Base-by-base conservation (phyloP, 2,888 invertebrate genomes). In the Orchestes rusci region DNA sequence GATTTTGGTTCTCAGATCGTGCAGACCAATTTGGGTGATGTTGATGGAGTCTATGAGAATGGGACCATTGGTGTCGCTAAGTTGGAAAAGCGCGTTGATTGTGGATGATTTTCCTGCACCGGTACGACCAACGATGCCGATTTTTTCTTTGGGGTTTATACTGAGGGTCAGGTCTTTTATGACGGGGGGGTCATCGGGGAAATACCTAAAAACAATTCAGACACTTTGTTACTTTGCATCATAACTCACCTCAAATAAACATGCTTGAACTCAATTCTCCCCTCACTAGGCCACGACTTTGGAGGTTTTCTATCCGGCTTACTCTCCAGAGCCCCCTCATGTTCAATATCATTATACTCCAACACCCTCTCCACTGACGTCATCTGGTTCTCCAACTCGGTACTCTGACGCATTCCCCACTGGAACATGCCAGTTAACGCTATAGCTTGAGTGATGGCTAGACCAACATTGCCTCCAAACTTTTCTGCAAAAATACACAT, bases 281-380 rank as follows among this genome's bases (percentile, higher is more conserved):
- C 89, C 12, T 76, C 64, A 33, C 75, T 71, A 0, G 89, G 89
- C 89, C 89, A 90, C 0, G 74, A 71, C 3, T 73, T 69, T 15
- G 77, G 83, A 0, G 88, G 85, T 59, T 80, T 80, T 59, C 79
- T 80, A 13, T 74, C 74, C 1, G 74, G 74, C 10, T 69, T 63
- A 2, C 82, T 80, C 49, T 82, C 79, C 20, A 67, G 48, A 3
- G 54, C 47, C 2, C 56, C 53, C 52, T 68, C 68, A 20, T 60
- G 61, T 48, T 67, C 65, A 23, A 68, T 58, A 19, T 56, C 42
- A 19, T 55, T 63, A 43, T 68, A 68, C 52, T 68, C 67, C n/a
- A 68, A 42, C 3, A 86, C 77, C 64, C 93, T 77, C 69, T 96
- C 95, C 0, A 96, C 94, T 3, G 88, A 84, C 3, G 88, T 90